Evolutionary conservation across 2,797 vertebrate genomes (phyloP).

Genomic region (Manis pentadactyla): DNA sequence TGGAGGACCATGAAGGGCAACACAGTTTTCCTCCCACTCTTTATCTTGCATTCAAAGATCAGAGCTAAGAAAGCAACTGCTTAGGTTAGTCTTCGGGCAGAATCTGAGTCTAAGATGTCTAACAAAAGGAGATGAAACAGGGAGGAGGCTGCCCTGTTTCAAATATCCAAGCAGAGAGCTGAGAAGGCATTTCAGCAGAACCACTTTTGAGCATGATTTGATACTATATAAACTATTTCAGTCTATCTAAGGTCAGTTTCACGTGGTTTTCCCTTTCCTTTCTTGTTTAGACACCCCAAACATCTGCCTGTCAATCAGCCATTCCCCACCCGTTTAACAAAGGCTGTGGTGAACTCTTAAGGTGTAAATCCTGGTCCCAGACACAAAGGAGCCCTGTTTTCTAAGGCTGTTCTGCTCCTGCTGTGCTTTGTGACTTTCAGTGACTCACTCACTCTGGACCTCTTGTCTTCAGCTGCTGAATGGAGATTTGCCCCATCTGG

Average conservation of each 20-base stretch:
- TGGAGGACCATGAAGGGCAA: not conserved
- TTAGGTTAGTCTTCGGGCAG: not conserved
- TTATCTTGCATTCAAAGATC: not conserved
- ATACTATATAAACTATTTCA: slow-evolving; percentile 34
- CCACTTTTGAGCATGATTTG: not conserved
- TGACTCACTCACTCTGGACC: not conserved
- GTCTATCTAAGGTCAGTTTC: not conserved
- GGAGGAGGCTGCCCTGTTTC: not conserved
- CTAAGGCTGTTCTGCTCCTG: not conserved
- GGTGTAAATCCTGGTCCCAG: not conserved
- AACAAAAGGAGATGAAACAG: not conserved
- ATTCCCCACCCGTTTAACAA: not conserved
- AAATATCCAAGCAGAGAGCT: not conserved
- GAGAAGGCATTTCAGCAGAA: slow-evolving; percentile 3
- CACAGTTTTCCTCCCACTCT: not conserved
- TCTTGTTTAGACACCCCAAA: not conserved
- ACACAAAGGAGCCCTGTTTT: not conserved
- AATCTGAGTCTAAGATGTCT: not conserved
- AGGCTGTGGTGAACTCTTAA: not conserved
- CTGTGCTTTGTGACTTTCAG: not conserved
- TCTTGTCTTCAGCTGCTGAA: not conserved
- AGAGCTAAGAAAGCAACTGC: slow-evolving; percentile 28
- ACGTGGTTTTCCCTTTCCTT: not conserved
- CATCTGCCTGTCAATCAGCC: not conserved
- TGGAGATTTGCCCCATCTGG: not conserved